Evolutionary conservation across 2,888 invertebrate genomes (phyloP), one percentile per base, ranked within the genome.

Genomic region (Mythimna albipuncta): DNA sequence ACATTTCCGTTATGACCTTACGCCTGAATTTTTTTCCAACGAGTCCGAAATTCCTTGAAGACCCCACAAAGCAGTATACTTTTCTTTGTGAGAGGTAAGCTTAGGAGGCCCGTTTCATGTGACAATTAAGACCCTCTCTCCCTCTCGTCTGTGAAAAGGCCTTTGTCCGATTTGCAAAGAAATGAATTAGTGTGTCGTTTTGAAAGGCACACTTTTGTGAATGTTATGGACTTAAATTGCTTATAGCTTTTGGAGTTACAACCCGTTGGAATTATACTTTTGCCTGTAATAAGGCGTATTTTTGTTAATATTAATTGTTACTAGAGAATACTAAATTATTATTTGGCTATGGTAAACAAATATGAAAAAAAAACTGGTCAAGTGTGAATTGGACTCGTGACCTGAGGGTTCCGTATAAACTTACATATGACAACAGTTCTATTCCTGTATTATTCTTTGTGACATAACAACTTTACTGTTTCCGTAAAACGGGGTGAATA

Each of bases 121-220:
- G 83, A 82, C 89, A 88, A 89, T 89, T 86, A 86, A 77, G 80
- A 32, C 79, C 62, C 74, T 82, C 77, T 75, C 67, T 74, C 32
- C 72, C 69, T 78, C 81, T 83, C 75, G 70, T 26, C 78, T 65
- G 61, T 78, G 68, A 68, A 76, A 76, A 38, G 38, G 61, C 77
- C 59, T 83, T 77, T 77, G 79, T 85, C 65, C 64, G 62, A 72
- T 58, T 76, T 59, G 5, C n/a, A 65, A 72, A 72, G 59, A 41
- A 77, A 84, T 77, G 66, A 86, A 80, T 80, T 85, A 71, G 67
- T 74, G 69, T 77, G 72, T 70, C 69, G 65, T 57, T 78, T n/a
- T 78, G 71, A 64, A 66, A 44, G 13, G 65, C 38, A 10, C 0
- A 21, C n/a, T 26, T 55, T 62, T 55, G 65, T 67, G 59, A 71